A percentile compares a stretch with the other conserved stretches of the same genome.
phyloP scores from a whole-genome alignment of 2,797 vertebrate genomes.

The Chiloscyllium punctatum region DNA sequence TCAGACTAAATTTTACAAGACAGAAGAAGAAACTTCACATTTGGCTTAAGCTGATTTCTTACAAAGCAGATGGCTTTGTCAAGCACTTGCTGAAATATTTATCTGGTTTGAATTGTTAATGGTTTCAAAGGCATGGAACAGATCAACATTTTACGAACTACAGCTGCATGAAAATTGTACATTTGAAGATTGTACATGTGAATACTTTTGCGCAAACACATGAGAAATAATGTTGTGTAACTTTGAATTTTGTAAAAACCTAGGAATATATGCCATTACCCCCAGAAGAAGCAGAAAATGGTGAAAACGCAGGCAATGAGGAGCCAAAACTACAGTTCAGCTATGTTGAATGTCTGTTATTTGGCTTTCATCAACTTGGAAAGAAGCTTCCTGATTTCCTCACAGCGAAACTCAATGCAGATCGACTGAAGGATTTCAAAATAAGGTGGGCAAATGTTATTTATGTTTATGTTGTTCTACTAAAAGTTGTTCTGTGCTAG shows the following conservation, averaged over 20 bases:
- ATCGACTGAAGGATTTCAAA: constrained; percentile 95
- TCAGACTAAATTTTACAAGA: not conserved
- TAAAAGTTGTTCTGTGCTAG: not conserved
- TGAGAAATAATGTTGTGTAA: not conserved
- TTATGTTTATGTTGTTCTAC: constrained; percentile 36
- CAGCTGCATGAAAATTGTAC: not conserved
- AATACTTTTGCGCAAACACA: not conserved
- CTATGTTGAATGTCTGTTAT: constrained; percentile 93
- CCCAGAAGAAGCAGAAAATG: constrained; percentile 89
- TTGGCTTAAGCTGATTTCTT: not conserved
- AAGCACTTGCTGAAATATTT: not conserved
- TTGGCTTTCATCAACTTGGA: constrained; percentile 89
- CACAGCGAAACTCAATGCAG: constrained; percentile 85
- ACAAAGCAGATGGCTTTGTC: not conserved
- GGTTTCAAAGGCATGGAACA: not conserved
- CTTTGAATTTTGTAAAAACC: constrained; percentile 38
- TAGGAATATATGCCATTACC: constrained; percentile 98
- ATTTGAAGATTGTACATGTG: not conserved
- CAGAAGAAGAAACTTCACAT: not conserved
- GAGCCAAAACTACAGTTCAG: constrained; percentile 97
- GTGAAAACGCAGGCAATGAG: constrained; percentile 78
- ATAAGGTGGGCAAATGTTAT: constrained; percentile 67
- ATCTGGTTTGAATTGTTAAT: not conserved
- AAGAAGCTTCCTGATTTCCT: constrained; percentile 94
- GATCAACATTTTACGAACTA: not conserved